These are phyloP conservation scores for Yasuhikotakia modesta DNA, from an alignment of 2,797 vertebrate genomes.

Conservation along the genomic window DNA sequence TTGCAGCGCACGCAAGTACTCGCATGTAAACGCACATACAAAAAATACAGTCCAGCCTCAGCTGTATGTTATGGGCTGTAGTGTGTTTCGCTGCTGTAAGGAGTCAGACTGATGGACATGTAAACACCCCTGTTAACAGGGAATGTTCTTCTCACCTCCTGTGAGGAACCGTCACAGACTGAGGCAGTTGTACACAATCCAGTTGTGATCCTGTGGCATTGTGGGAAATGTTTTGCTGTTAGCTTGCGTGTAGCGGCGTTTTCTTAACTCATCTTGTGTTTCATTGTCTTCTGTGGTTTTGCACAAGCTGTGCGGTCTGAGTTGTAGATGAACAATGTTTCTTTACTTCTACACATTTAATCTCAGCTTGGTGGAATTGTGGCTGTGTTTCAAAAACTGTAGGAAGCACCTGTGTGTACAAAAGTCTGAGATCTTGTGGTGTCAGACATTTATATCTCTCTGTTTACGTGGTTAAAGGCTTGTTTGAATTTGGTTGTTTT, in stretches of 20 bases:
- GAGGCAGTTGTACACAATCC: conserved; percentile 21
- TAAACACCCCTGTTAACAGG: conserved; percentile 51
- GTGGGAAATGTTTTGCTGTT: conserved; percentile 44
- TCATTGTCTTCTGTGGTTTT: neutral
- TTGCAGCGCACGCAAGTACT: conserved; percentile 3
- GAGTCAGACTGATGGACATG: conserved; percentile 60
- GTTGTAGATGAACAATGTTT: neutral
- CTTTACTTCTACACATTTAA: too few species aligned
- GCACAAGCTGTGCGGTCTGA: neutral
- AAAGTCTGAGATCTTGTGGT: neutral
- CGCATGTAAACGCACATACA: conserved; percentile 31
- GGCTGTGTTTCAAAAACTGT: too few species aligned
- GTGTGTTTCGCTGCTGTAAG: conserved; percentile 56
- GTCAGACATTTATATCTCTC: too few species aligned
- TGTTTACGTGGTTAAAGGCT: conserved; percentile 50
- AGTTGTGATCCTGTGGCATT: too few species aligned
- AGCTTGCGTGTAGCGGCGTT: conserved; percentile 8
- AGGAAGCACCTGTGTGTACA: too few species aligned
- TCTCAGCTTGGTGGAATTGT: too few species aligned
- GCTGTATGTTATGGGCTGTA: neutral
- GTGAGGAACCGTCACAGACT: conserved; percentile 33
- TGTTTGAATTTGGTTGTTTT: conserved; percentile 49
- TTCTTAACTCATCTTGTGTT: too few species aligned
- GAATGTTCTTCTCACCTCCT: conserved; percentile 42
- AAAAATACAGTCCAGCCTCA: neutral